Percentiles rank a stretch among this genome's conserved stretches.
Evolutionary conservation across 2,888 invertebrate genomes (phyloP).

Genomic region (Amiota minor): DNA sequence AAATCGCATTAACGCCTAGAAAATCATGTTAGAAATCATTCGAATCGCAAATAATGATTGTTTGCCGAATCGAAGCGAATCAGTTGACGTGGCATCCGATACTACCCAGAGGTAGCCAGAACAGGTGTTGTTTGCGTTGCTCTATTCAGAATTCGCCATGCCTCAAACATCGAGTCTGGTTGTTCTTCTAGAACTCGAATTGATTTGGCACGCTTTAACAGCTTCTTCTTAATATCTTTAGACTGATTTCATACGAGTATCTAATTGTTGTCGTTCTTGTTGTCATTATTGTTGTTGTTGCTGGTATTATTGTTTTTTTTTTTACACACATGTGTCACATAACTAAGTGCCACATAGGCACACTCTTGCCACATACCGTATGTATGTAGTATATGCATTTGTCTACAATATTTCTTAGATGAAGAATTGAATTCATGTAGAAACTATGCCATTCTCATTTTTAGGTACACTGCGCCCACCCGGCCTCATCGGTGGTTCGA

Average conservation of each 20-base stretch:
- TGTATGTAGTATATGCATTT: not conserved
- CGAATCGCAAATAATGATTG: slow-evolving; percentile 11
- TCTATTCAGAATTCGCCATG: slow-evolving; percentile 9
- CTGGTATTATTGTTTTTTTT: not conserved
- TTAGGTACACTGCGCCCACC: slow-evolving; percentile 90
- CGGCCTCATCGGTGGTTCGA: slow-evolving; percentile 94
- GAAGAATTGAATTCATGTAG: too few species aligned
- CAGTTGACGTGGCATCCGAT: slow-evolving; percentile 8
- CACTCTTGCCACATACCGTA: not conserved
- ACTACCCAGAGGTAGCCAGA: not conserved
- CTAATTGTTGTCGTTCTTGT: too few species aligned
- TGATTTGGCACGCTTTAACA: slow-evolving; percentile 6
- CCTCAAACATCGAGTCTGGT: not conserved
- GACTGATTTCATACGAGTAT: too few species aligned
- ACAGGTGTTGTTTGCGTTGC: slow-evolving; percentile 11
- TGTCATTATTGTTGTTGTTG: not conserved
- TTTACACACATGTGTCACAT: not conserved
- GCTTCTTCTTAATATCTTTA: too few species aligned
- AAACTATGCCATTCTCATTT: not conserved
- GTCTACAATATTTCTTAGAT: too few species aligned
- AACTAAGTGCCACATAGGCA: not conserved
- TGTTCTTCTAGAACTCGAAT: not conserved
- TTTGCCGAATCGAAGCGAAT: slow-evolving; percentile 12
- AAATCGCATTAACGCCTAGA: slow-evolving; percentile 21
- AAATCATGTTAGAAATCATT: slow-evolving; percentile 27